phyloP scores from a whole-genome alignment of 2,113 vertebrate genomes.

The Fukomys damarensis region DNA sequence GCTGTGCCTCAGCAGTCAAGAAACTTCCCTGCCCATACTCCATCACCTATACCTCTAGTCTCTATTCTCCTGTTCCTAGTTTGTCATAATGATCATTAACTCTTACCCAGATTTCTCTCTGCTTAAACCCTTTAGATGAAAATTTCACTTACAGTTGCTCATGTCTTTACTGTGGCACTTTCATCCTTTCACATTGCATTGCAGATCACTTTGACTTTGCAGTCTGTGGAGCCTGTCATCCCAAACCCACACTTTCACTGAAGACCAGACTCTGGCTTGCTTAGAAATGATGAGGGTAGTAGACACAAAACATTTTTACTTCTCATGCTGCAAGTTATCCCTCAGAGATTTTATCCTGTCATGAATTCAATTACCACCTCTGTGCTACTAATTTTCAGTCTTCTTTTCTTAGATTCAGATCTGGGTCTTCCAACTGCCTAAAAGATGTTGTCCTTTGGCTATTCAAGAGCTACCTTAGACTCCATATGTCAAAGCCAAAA shows the following conservation, averaged over 20 bases:
- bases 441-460: background rate
- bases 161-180: background rate
- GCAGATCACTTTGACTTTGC: background rate
- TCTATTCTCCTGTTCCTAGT: background rate
- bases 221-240: background rate
- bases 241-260: background rate
- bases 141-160: background rate
- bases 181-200: background rate
- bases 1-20: background rate
- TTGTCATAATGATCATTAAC: background rate
- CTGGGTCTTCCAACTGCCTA: background rate
- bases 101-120: background rate
- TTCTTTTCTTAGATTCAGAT: slow-evolving; percentile 33
- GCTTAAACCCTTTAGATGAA: background rate
- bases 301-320: background rate
- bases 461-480: background rate
- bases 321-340: background rate
- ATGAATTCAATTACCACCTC: background rate
- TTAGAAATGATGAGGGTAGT: background rate
- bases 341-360: background rate
- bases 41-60: background rate
- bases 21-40: background rate
- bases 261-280: background rate
- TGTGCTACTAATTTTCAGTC: background rate
- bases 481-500: background rate